phyloP scores from a whole-genome alignment of 2,113 vertebrate species.

The Corythoichthys intestinalis region DNA sequence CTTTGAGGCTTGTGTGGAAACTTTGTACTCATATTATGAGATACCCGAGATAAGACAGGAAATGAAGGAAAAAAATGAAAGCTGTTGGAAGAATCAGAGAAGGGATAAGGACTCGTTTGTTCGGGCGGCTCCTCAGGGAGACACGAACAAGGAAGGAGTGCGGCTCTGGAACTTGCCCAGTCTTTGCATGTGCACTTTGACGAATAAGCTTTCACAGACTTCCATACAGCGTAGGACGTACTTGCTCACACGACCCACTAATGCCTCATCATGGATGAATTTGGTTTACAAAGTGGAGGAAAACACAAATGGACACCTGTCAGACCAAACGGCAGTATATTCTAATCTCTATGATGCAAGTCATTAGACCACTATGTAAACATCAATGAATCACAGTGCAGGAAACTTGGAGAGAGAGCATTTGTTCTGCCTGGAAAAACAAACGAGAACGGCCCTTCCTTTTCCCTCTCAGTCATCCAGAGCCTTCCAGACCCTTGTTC shows the following conservation, averaged over 20 bases:
- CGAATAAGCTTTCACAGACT: neutral
- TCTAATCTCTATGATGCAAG: conserved; percentile 7
- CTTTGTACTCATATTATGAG: neutral
- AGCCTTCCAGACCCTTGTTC: conserved; percentile 30
- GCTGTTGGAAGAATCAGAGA: neutral
- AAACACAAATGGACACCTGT: conserved; percentile 1
- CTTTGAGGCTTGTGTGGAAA: neutral
- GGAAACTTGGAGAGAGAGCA: conserved; percentile 29
- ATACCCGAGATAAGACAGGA: conserved; percentile 30
- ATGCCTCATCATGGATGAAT: conserved; percentile 4
- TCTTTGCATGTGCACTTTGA: neutral
- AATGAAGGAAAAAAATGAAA: conserved; percentile 22
- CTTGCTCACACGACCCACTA: neutral
- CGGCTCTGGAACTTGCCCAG: conserved; percentile 19
- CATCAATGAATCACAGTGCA: conserved; percentile 38
- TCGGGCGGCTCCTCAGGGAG: conserved; percentile 5
- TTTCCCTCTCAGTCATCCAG: conserved; percentile 38
- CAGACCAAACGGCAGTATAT: conserved; percentile 6
- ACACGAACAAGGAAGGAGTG: conserved; percentile 11
- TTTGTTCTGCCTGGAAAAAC: conserved; percentile 52
- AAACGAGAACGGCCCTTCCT: conserved; percentile 36
- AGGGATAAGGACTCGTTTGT: conserved; percentile 55
- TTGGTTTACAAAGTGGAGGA: neutral
- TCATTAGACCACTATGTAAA: conserved; percentile 24
- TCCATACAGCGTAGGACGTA: neutral